A percentile compares a stretch with the other conserved stretches of the same genome.
phyloP scores from a whole-genome alignment of 92 coral and sea anemone species.

The Phenganax marumi region DNA sequence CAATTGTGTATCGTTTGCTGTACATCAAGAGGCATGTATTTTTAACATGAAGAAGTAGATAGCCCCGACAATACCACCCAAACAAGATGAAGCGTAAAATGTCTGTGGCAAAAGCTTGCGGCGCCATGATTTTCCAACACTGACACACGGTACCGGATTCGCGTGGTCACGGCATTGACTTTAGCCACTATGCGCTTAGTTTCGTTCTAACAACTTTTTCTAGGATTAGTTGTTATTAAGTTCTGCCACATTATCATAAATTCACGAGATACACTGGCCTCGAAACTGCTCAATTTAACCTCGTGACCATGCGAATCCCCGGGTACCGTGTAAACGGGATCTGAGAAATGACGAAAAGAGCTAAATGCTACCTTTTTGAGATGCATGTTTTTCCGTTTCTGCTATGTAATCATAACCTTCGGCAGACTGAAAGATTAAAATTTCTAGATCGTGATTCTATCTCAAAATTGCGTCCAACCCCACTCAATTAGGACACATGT shows the following conservation, averaged over 20 bases:
- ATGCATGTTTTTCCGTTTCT: conserved; percentile 63
- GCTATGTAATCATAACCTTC: conserved; percentile 70
- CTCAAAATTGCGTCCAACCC: background rate
- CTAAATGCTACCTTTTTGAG: conserved; percentile 51
- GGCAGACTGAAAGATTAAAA: conserved; percentile 57
- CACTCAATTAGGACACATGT: background rate
- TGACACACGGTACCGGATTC: background rate
- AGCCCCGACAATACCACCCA: too few species aligned
- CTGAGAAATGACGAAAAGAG: background rate
- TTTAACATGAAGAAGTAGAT: background rate
- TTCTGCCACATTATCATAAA: too few species aligned
- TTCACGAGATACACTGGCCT: too few species aligned
- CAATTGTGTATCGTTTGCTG: background rate
- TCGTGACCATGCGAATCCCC: too few species aligned
- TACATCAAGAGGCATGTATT: background rate
- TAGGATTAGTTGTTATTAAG: too few species aligned
- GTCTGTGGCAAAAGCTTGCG: too few species aligned
- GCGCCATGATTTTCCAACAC: too few species aligned
- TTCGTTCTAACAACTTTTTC: too few species aligned
- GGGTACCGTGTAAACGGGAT: background rate
- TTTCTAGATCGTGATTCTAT: background rate
- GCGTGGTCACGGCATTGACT: too few species aligned
- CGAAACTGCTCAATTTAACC: too few species aligned
- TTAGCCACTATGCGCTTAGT: too few species aligned
- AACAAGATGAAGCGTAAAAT: too few species aligned